Base-by-base conservation (phyloP, 2,797 vertebrate genomes). In the Erithacus rubecula region DNA sequence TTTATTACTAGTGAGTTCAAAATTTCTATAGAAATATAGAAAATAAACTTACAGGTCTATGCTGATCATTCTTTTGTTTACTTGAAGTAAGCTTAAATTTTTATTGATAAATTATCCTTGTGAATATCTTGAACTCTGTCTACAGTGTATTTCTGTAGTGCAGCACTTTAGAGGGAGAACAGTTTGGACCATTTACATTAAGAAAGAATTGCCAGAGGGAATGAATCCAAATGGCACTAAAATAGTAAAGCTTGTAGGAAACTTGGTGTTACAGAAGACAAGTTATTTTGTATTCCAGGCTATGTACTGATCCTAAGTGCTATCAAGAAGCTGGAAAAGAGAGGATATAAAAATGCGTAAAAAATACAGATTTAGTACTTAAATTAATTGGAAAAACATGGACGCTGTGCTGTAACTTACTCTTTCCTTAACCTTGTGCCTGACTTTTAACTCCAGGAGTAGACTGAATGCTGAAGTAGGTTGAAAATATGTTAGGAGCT, bases 161-260 rank as follows among this genome's bases (percentile, higher is more conserved):
- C 78, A 71, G 55, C 19, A 29, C 44, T 62, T 62, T 78, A 91
- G 8, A 64, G 70, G 1, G 37, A 77, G 89, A 95, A 46, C 67
- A 85, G 93, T 92, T 84, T 94, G 59, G 68, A 95, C 44, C 87
- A 72, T 69, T 96, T 96, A 81, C 58, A 52, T 59, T 89, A 72
- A 87, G 81, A 89, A 92, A 77, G 55, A 26, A 34, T 93, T 95
- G 92, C 92, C 93, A 95, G 84, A 81, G 79, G 94, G 95, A 96
- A 86, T 69, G 65, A 96, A 91, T 92, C 94, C 89, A 96, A 96
- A 94, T 81, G 84, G 58, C 87, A 78, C 65, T 89, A 75, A 92
- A 95, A 93, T 83, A 81, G 47, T 74, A 95, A 85, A 91, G 75
- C 87, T 93, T 9, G 47, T 81, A 72, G 84, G 72, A 91, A 96